These are phyloP conservation scores for Melitaea cinxia DNA, from an alignment of 1,140 invertebrate genomes.

Conservation along the genomic window DNA sequence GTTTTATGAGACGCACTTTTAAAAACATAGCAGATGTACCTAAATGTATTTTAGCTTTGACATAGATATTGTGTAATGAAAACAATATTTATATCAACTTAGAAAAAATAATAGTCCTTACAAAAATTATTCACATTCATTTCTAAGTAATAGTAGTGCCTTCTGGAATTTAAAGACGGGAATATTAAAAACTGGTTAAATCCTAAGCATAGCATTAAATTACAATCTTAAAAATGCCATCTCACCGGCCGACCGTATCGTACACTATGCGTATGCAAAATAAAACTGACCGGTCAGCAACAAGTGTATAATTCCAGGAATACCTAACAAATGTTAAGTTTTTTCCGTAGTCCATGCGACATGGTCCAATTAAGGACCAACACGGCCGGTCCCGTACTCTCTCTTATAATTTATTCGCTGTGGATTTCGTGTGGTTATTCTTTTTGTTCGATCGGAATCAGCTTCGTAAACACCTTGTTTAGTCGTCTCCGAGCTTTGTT, in stretches of 20 bases:
- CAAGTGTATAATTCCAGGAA: slow-evolving; percentile 77
- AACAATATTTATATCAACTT: no score
- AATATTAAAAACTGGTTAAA: neutral
- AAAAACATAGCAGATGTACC: no score
- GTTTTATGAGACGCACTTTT: no score
- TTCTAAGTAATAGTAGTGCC: neutral
- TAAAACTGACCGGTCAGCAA: slow-evolving; percentile 54
- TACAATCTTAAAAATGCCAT: slow-evolving; percentile 8
- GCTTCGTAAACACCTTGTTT: slow-evolving; percentile 78
- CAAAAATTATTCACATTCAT: no score
- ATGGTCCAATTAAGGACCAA: slow-evolving; percentile 76
- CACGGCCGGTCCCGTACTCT: slow-evolving; percentile 50
- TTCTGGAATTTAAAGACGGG: neutral
- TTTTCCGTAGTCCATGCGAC: slow-evolving; percentile 67
- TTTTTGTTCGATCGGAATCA: slow-evolving; percentile 70
- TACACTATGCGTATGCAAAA: slow-evolving; percentile 39
- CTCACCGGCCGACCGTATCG: slow-evolving; percentile 8
- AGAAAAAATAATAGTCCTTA: no score
- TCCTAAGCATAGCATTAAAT: neutral
- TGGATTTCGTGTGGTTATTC: slow-evolving; percentile 63
- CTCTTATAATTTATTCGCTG: slow-evolving; percentile 77
- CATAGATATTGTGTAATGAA: no score
- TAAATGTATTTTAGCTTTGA: no score
- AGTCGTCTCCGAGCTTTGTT: slow-evolving; percentile 59
- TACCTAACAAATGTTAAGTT: slow-evolving; percentile 79